Conservation (phyloP, 2,113 vertebrate genomes). For the Scortum barcoo region DNA sequence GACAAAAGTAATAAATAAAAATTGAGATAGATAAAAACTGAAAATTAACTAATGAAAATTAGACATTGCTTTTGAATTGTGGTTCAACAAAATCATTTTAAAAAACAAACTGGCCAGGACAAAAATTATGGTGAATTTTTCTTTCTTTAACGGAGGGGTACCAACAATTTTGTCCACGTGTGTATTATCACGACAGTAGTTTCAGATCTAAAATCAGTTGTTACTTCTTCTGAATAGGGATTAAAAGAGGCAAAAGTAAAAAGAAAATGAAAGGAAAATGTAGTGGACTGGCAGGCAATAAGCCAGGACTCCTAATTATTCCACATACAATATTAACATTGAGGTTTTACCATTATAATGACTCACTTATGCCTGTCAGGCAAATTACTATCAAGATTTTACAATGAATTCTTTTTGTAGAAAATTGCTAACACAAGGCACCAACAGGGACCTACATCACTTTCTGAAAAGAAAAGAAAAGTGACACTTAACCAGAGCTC, state of each 20-base stretch:
- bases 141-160: too few relatives aligned
- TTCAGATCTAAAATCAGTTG: background rate
- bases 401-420: background rate
- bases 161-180: too few relatives aligned
- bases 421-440: background rate
- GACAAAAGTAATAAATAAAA: too few relatives aligned
- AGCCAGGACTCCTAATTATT: constrained; percentile 32
- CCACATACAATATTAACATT: constrained; percentile 40
- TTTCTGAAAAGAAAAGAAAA: constrained; percentile 8
- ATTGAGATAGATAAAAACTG: too few relatives aligned
- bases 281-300: background rate
- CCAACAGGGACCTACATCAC: background rate
- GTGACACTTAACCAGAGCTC: constrained; percentile 20
- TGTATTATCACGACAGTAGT: too few relatives aligned
- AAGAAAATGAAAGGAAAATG: background rate
- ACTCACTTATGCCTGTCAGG: background rate
- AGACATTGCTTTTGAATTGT: too few relatives aligned
- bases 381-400: constrained; percentile 29
- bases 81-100: too few relatives aligned
- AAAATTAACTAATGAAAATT: too few relatives aligned
- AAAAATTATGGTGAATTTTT: too few relatives aligned
- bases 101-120: too few relatives aligned
- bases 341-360: constrained; percentile 9
- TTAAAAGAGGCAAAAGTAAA: background rate
- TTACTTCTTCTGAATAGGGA: background rate